Conservation (phyloP, 2,888 invertebrate species). For the Lamellibrachia satsuma region DNA sequence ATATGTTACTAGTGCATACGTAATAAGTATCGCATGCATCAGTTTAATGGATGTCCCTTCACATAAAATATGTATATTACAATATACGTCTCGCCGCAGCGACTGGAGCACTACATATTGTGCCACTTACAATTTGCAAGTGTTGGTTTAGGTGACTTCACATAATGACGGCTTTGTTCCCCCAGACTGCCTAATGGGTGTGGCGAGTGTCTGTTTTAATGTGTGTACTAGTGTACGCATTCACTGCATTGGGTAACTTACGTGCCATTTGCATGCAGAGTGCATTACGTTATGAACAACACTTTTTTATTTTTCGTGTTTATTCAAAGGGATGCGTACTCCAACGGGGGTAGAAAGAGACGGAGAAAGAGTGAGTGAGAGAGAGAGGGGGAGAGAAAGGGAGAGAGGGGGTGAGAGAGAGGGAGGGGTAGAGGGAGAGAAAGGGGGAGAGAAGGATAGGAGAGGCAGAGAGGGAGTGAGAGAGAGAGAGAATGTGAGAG, state of each 20-base stretch:
- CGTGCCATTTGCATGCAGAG: neutral
- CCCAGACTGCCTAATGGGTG: neutral
- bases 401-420: neutral
- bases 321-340: neutral
- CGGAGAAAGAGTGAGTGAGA: neutral
- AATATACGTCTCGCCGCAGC: neutral
- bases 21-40: no score
- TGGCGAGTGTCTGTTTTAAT: neutral
- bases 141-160: neutral
- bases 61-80: neutral
- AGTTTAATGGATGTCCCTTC: neutral
- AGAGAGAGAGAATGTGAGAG: neutral
- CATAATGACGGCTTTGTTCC: neutral
- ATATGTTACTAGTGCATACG: no score
- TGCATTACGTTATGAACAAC: neutral
- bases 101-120: neutral
- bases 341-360: neutral
- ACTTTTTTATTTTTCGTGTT: neutral
- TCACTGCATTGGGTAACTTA: neutral
- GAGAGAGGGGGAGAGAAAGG: no score
- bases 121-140: neutral
- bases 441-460: neutral
- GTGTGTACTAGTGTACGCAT: neutral
- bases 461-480: neutral
- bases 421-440: neutral